Percentiles rank a stretch among this genome's conserved stretches.
These are phyloP conservation scores for Micrasema longulum DNA, from an alignment of 1,140 invertebrate species.

Conservation along the genomic window DNA sequence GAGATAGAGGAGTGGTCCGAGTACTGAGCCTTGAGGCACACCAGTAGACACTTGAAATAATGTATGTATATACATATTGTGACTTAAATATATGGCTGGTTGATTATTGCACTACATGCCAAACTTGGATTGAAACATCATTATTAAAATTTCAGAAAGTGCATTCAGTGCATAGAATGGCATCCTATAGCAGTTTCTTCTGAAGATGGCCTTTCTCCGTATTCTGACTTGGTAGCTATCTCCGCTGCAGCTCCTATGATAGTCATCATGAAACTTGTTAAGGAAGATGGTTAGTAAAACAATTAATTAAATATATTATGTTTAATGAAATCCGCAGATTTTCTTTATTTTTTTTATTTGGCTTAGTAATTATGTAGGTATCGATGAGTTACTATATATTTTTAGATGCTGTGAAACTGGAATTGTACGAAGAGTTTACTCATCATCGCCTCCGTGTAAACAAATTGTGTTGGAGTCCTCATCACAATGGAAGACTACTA, in stretches of 20 bases:
- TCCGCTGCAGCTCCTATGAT: conserved; percentile 69
- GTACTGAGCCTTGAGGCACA: too few relatives aligned
- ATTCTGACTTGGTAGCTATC: conserved; percentile 74
- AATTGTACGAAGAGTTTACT: conserved; percentile 66
- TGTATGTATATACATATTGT: too few relatives aligned
- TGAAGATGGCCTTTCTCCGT: conserved; percentile 68
- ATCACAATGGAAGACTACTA: conserved; percentile 73
- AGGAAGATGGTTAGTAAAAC: conserved; percentile 56
- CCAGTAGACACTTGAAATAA: too few relatives aligned
- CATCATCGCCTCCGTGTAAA: conserved; percentile 73
- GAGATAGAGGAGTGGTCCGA: too few relatives aligned
- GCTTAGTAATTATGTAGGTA: neutral
- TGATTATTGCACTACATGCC: too few relatives aligned
- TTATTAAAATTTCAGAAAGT: conserved; percentile 69
- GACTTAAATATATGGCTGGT: too few relatives aligned
- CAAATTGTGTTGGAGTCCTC: conserved; percentile 79
- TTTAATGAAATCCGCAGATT: too few relatives aligned
- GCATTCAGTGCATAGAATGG: conserved; percentile 75
- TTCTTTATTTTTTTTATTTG: too few relatives aligned
- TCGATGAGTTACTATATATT: neutral
- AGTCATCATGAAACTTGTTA: conserved; percentile 68
- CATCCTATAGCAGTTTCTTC: conserved; percentile 76
- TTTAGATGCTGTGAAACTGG: conserved; percentile 56
- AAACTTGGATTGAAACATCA: too few relatives aligned
- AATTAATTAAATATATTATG: too few relatives aligned